These are phyloP conservation scores for Stichodactyla mertensii DNA, from an alignment of 64 coral and sea anemone genomes.

Conservation along the genomic window DNA sequence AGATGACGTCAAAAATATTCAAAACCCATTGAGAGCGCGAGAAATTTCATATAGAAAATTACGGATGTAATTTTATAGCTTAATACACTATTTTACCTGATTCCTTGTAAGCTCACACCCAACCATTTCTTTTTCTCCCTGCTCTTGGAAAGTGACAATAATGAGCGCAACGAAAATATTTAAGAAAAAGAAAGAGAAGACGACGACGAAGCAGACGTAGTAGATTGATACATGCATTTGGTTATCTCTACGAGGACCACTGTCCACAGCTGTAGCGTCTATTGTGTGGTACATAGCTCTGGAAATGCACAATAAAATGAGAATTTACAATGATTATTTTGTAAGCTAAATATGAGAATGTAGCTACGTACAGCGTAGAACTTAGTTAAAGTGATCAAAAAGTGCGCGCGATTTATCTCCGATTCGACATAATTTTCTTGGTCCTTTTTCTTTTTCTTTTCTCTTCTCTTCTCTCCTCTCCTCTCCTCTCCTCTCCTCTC, in stretches of 20 bases:
- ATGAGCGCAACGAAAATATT: constrained; percentile 99
- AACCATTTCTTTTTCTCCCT: constrained; percentile 92
- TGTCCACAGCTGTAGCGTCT: constrained; percentile 75
- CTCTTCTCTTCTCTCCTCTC: no score
- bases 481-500: no score
- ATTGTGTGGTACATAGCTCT: constrained; percentile 94
- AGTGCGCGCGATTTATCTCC: no score
- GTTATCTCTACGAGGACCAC: constrained; percentile 74
- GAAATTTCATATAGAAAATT: no score
- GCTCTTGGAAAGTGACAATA: constrained; percentile 98
- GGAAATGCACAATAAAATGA: neutral
- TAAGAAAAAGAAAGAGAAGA: constrained; percentile 96
- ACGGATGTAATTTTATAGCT: neutral
- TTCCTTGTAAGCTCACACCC: constrained; percentile 95
- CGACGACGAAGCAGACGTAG: constrained; percentile 96
- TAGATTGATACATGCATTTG: constrained; percentile 85
- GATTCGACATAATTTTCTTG: no score
- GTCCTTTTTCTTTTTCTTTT: no score
- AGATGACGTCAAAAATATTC: no score
- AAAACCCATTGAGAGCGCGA: no score
- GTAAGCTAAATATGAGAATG: no score
- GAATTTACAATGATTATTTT: neutral
- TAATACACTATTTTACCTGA: constrained; percentile 52
- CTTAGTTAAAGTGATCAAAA: no score
- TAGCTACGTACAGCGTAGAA: no score